These are phyloP conservation scores for Patiria miniata DNA, from an alignment of 35 echinoderm and acorn worm genomes.

Conservation along the genomic window DNA sequence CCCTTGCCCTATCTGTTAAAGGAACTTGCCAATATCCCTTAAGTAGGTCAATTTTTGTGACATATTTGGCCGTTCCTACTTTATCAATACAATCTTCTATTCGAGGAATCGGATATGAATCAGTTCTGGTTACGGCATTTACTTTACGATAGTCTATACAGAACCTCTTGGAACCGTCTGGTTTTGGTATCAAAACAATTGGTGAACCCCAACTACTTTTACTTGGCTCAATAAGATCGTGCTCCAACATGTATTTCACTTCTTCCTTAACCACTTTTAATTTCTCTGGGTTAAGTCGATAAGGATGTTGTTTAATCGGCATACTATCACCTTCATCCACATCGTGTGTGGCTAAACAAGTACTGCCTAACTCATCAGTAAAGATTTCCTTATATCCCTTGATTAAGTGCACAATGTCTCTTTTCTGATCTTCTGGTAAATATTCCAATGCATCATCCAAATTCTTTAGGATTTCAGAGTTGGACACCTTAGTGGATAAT, in stretches of 20 bases:
- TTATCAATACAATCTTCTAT: constrained; percentile 73
- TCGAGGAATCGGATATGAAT: constrained; percentile 73
- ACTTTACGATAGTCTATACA: constrained; percentile 76
- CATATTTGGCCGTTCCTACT: constrained; percentile 67
- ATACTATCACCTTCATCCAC: constrained; percentile 45
- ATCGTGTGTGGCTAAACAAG: constrained; percentile 49
- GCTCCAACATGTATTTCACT: constrained; percentile 69
- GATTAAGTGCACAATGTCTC: constrained; percentile 35
- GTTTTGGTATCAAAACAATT: constrained; percentile 61
- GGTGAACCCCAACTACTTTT: constrained; percentile 69
- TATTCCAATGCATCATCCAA: constrained; percentile 47
- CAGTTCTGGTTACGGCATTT: constrained; percentile 55
- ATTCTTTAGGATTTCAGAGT: constrained; percentile 52
- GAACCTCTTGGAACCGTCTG: constrained; percentile 37
- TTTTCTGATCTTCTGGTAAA: constrained; percentile 30
- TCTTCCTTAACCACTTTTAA: constrained; percentile 48
- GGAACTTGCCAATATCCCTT: constrained; percentile 33
- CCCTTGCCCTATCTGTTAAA: constrained; percentile 11
- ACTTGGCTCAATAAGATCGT: constrained; percentile 65
- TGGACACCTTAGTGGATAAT: constrained; percentile 31
- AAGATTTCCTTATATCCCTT: constrained; percentile 37
- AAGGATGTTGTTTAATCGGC: constrained; percentile 69
- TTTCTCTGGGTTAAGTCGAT: constrained; percentile 69
- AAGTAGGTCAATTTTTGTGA: constrained; percentile 66
- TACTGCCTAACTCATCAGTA: constrained; percentile 65